These are phyloP conservation scores for Stegana nigrithorax DNA, from an alignment of 2,888 invertebrate genomes.

Conservation along the genomic window DNA sequence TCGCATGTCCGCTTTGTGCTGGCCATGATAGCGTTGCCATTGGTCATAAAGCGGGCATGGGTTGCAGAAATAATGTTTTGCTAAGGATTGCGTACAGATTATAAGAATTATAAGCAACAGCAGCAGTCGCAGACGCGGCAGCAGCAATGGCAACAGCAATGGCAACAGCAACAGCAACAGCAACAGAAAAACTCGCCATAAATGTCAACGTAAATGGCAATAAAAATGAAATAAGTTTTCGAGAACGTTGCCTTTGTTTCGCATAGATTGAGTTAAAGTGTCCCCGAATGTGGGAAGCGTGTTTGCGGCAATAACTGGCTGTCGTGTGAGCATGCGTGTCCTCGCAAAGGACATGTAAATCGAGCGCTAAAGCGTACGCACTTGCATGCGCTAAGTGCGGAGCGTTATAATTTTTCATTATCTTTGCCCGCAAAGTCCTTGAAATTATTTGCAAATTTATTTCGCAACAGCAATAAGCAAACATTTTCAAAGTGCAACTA, in stretches of 20 bases:
- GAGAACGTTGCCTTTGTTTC: too few relatives aligned
- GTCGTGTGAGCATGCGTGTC: too few relatives aligned
- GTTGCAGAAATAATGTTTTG: conserved; percentile 28
- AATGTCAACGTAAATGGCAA: conserved; percentile 55
- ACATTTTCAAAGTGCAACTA: conserved; percentile 45
- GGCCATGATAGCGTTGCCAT: neutral
- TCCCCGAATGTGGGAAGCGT: neutral
- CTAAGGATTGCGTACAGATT: conserved; percentile 44
- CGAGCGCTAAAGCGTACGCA: neutral
- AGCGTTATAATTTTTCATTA: conserved; percentile 7
- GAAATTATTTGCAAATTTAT: conserved; percentile 9
- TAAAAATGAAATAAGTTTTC: conserved; percentile 52
- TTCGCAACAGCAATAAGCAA: too few relatives aligned
- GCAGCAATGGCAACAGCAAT: conserved; percentile 23
- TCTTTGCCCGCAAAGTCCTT: conserved; percentile 13
- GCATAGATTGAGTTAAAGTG: neutral
- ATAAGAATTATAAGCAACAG: conserved; percentile 51
- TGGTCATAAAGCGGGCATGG: conserved; percentile 19
- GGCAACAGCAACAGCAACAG: neutral
- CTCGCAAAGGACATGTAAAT: neutral
- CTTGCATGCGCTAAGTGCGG: too few relatives aligned
- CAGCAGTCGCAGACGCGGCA: conserved; percentile 16
- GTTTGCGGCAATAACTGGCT: neutral
- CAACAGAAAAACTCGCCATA: conserved; percentile 43
- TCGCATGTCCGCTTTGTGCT: neutral